Base-by-base conservation (phyloP, 2,113 vertebrate species). In the Alectura lathami region DNA sequence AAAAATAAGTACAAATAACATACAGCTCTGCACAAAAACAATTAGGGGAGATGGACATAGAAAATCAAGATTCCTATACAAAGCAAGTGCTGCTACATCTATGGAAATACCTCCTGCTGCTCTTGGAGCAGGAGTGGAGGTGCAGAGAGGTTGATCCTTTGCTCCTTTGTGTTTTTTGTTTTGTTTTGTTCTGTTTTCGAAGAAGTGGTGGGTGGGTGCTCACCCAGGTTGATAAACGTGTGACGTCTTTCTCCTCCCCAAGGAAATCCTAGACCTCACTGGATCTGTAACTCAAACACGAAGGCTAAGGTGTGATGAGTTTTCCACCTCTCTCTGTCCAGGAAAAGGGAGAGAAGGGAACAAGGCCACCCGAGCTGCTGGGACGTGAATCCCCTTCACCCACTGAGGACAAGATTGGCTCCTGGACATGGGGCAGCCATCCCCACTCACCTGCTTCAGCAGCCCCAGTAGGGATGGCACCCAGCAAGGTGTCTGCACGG, bases 391-490 rank as follows among this genome's bases (percentile, higher is more conserved):
- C 27, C 18, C 27, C 34, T 81, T 86, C 48, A 4, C 17, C 8
- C 4, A 0, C n/a, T 32, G 40, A 56, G 32, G 40, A 42, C 1
- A 6, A 17, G 24, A 3, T 5, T 86, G 45, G 18, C 1, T 74
- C 40, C 54, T 36, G 38, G 45, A 9, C 32, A 66, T 63, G 24
- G 30, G 17, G 13, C 45, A 51, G 43, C 30, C 32, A 26, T 7
- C 54, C 60, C 24, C 34, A 4, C 21, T 30, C 20, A 18, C 32
- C 5, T 4, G 29, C 23, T 77, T 56, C 59, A 89, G 62, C 50
- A 83, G 62, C 13, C 24, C 36, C 42, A 27, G 32, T 8, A 21
- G 38, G 48, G 69, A 40, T 5, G 11, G 16, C 7, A 32, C 42
- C 45, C 57, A 38, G 47, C 26, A 16, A 32, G 15, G 17, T 11